Percentiles rank a stretch among this genome's conserved stretches.
Conservation (phyloP, 2,888 invertebrate genomes). For the Ectropis crepuscularia region DNA sequence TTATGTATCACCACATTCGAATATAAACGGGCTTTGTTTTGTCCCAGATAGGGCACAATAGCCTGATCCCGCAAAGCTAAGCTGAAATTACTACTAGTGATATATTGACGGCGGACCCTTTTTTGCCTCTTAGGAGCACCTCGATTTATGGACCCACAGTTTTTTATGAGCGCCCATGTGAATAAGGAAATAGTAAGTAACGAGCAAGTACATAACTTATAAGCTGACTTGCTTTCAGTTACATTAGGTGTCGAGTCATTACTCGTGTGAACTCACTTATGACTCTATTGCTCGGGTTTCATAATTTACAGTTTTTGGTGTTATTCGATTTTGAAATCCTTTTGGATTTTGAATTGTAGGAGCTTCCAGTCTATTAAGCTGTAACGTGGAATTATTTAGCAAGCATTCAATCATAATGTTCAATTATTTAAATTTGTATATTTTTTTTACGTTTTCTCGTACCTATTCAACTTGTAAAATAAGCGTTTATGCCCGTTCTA, state of each 20-base stretch:
- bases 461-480: too few species aligned
- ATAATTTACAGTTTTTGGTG: neutral
- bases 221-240: conserved; percentile 23
- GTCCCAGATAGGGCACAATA: conserved; percentile 30
- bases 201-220: conserved; percentile 32
- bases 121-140: conserved; percentile 36
- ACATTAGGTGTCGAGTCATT: conserved; percentile 23
- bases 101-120: conserved; percentile 35
- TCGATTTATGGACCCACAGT: conserved; percentile 34
- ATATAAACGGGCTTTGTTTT: conserved; percentile 31
- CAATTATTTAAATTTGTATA: too few species aligned
- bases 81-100: conserved; percentile 35
- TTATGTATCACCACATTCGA: conserved; percentile 26
- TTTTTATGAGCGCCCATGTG: conserved; percentile 36
- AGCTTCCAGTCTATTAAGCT: too few species aligned
- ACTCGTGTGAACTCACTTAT: conserved; percentile 14
- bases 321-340: too few species aligned
- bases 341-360: too few species aligned
- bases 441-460: too few species aligned
- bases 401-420: too few species aligned
- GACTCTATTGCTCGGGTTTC: conserved; percentile 4
- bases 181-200: conserved; percentile 36
- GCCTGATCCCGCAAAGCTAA: conserved; percentile 25
- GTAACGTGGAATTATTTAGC: too few species aligned
- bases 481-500: too few species aligned